A percentile compares a stretch with the other conserved stretches of the same genome.
phyloP scores from a whole-genome alignment of 2,888 invertebrate genomes.

The Epiblema foenella region DNA sequence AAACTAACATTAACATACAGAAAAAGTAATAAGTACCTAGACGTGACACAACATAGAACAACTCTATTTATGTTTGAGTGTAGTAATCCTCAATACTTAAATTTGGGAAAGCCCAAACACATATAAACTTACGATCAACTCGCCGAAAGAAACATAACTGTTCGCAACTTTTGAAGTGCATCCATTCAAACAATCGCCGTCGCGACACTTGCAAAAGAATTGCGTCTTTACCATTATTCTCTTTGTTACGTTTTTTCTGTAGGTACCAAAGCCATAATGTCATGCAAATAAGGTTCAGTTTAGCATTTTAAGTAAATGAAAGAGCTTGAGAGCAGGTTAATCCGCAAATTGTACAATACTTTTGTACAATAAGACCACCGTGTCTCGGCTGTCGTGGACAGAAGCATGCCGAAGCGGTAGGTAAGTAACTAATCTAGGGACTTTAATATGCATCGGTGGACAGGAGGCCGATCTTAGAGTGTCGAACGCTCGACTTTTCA shows the following conservation, averaged over 20 bases:
- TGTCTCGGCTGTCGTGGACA: slow-evolving; percentile 25
- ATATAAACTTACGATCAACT: not conserved
- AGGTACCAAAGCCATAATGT: not conserved
- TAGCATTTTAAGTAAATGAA: slow-evolving; percentile 35
- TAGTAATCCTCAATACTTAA: not conserved
- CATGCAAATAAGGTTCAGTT: slow-evolving; percentile 15
- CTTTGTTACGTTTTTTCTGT: not conserved
- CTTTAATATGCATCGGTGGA: slow-evolving; percentile 16
- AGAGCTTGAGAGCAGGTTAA: slow-evolving; percentile 29
- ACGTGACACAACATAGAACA: too few species aligned
- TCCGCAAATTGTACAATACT: slow-evolving; percentile 40
- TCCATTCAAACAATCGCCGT: slow-evolving; percentile 33
- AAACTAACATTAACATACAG: not conserved
- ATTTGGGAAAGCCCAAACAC: slow-evolving; percentile 23
- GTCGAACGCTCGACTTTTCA: too few species aligned
- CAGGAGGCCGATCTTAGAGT: not conserved
- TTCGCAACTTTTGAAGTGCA: slow-evolving; percentile 36
- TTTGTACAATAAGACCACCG: slow-evolving; percentile 42
- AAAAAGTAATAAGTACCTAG: too few species aligned
- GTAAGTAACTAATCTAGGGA: slow-evolving; percentile 30
- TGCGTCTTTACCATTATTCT: slow-evolving; percentile 20
- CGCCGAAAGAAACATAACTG: slow-evolving; percentile 21
- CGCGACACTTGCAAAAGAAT: slow-evolving; percentile 29
- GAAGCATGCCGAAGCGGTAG: slow-evolving; percentile 18
- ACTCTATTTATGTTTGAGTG: not conserved